phyloP scores from a whole-genome alignment of 2,113 vertebrate species.

The Callithrix jacchus region DNA sequence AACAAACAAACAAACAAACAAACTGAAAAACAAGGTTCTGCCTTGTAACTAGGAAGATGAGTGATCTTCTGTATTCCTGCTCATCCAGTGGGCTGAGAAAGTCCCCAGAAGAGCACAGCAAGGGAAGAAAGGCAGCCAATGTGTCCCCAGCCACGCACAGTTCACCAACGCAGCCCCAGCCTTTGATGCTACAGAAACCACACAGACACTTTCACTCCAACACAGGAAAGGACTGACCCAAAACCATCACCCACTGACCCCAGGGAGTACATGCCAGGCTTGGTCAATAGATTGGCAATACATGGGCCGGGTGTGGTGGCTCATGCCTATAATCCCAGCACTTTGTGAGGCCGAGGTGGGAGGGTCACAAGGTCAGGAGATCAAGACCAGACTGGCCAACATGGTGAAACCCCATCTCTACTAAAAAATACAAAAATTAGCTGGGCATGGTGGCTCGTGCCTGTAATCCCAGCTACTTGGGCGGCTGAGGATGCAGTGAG shows the following conservation, averaged over 20 bases:
- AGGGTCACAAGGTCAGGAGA: no score
- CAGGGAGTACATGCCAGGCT: not conserved
- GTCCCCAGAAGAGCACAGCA: rapidly evolving
- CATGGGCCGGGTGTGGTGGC: no score
- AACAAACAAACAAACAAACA: not conserved
- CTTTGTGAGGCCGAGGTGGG: no score
- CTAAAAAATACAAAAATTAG: no score
- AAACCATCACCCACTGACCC: not conserved
- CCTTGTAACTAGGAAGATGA: not conserved
- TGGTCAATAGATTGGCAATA: not conserved
- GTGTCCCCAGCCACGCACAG: not conserved
- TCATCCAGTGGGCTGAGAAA: not conserved
- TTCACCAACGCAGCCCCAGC: not conserved
- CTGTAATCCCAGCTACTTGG: no score
- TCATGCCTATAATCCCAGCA: no score
- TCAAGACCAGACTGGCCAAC: no score
- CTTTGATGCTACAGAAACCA: not conserved
- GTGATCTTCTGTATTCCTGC: not conserved
- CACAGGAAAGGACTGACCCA: not conserved
- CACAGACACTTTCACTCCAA: not conserved
- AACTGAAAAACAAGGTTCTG: not conserved
- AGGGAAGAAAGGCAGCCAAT: not conserved
- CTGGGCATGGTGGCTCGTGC: no score
- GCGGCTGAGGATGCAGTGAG: no score
- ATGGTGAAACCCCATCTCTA: no score